Conservation (phyloP, 2,888 invertebrate genomes). For the Ophion slaviceki region DNA sequence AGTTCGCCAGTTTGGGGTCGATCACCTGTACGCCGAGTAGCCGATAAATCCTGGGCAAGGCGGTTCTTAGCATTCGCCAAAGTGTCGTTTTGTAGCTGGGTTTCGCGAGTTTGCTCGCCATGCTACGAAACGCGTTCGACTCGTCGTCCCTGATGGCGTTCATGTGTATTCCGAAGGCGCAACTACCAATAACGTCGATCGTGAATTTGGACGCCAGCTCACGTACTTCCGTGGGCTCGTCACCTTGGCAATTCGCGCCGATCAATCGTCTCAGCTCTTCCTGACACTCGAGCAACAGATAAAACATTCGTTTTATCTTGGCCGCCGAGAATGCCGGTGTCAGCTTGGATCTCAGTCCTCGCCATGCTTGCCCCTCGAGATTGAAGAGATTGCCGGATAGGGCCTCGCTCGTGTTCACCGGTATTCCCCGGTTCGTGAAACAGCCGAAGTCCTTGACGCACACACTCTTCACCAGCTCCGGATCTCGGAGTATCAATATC, state of each 20-base stretch:
- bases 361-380: conserved; percentile 83
- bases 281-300: conserved; percentile 81
- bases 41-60: conserved; percentile 77
- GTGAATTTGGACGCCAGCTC: conserved; percentile 83
- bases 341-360: conserved; percentile 82
- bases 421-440: conserved; percentile 80
- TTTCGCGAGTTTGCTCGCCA: conserved; percentile 79
- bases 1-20: conserved; percentile 76
- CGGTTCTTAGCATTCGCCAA: conserved; percentile 80
- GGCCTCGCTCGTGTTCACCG: conserved; percentile 79
- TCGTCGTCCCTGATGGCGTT: conserved; percentile 82
- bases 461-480: conserved; percentile 77
- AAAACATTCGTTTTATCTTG: conserved; percentile 84
- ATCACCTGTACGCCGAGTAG: conserved; percentile 76
- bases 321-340: conserved; percentile 84
- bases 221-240: conserved; percentile 79
- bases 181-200: conserved; percentile 84
- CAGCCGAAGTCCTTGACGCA: conserved; percentile 78
- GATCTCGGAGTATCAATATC: conserved; percentile 78
- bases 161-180: conserved; percentile 84
- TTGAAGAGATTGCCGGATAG: conserved; percentile 82
- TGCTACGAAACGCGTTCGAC: conserved; percentile 80
- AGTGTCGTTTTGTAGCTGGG: conserved; percentile 79
- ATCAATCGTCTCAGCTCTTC: conserved; percentile 79
- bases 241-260: conserved; percentile 52